Percentiles rank a stretch among this genome's conserved stretches.
Evolutionary conservation across 30 jellyfish, hydroid and myxozoan genomes (phyloP).

Genomic region (Aurelia aurita): DNA sequence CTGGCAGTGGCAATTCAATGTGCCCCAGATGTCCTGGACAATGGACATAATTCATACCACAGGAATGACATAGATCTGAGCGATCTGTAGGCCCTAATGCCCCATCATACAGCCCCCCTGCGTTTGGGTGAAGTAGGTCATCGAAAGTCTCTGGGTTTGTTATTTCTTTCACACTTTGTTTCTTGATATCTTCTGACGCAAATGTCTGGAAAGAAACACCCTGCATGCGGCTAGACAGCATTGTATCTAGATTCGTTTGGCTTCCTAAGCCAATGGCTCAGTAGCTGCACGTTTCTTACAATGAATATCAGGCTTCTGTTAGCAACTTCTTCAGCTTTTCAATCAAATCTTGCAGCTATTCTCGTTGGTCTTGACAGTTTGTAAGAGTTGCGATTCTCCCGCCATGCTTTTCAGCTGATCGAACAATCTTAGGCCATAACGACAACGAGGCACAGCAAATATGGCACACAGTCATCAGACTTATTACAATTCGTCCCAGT

Average conservation of each 20-base stretch:
- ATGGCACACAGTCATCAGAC: no score
- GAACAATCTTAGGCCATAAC: no score
- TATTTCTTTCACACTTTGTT: conserved; percentile 81
- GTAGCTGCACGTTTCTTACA: no score
- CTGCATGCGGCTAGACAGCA: conserved; percentile 48
- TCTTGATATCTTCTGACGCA: conserved; percentile 74
- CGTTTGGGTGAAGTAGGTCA: conserved; percentile 77
- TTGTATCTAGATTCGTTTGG: background rate
- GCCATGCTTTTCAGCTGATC: no score
- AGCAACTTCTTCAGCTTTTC: no score
- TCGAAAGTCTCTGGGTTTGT: conserved; percentile 92
- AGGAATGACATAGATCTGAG: conserved; percentile 87
- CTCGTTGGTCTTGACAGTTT: no score
- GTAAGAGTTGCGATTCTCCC: no score
- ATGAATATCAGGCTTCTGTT: no score
- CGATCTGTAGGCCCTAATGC: conserved; percentile 93
- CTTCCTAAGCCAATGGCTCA: no score
- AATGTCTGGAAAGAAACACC: conserved; percentile 61
- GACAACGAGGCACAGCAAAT: no score
- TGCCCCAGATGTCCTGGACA: conserved; percentile 99
- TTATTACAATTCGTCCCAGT: no score
- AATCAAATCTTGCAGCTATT: no score
- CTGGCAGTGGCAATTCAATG: conserved; percentile 94
- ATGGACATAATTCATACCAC: conserved; percentile 76
- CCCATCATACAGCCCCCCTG: conserved; percentile 91